These are phyloP conservation scores for Tyria jacobaeae DNA, from an alignment of 2,888 invertebrate species.

Conservation along the genomic window DNA sequence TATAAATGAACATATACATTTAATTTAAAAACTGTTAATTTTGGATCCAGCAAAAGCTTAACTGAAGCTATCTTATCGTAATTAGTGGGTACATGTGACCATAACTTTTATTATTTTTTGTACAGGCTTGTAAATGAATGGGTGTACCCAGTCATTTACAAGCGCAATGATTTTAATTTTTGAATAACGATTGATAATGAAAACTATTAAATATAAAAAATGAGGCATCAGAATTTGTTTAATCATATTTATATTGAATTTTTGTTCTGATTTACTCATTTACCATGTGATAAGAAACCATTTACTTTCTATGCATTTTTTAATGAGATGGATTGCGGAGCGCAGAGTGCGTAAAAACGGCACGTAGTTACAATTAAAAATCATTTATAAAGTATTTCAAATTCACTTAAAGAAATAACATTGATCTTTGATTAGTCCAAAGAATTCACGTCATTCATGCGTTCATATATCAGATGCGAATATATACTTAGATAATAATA, in stretches of 20 bases:
- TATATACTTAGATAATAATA: too few relatives aligned
- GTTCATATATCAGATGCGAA: background rate
- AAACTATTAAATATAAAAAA: constrained; percentile 6
- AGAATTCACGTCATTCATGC: background rate
- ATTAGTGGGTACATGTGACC: too few relatives aligned
- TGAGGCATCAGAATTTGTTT: constrained; percentile 1
- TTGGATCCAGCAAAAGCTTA: too few relatives aligned
- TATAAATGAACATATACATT: too few relatives aligned
- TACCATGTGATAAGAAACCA: too few relatives aligned
- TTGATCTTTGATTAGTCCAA: background rate
- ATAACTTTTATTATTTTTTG: too few relatives aligned
- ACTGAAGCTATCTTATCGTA: too few relatives aligned
- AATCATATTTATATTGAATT: constrained; percentile 9
- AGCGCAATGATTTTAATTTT: too few relatives aligned
- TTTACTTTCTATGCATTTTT: background rate
- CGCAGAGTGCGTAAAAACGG: background rate
- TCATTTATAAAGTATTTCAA: background rate
- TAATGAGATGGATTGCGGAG: background rate
- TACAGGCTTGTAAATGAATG: too few relatives aligned
- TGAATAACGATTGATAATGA: background rate
- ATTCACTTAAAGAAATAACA: background rate
- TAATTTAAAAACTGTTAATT: too few relatives aligned
- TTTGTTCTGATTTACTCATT: constrained; percentile 1
- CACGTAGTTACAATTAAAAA: background rate
- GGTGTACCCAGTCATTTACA: too few relatives aligned